phyloP scores from a whole-genome alignment of 2,888 invertebrate genomes.

The Chloromyia formosa region DNA sequence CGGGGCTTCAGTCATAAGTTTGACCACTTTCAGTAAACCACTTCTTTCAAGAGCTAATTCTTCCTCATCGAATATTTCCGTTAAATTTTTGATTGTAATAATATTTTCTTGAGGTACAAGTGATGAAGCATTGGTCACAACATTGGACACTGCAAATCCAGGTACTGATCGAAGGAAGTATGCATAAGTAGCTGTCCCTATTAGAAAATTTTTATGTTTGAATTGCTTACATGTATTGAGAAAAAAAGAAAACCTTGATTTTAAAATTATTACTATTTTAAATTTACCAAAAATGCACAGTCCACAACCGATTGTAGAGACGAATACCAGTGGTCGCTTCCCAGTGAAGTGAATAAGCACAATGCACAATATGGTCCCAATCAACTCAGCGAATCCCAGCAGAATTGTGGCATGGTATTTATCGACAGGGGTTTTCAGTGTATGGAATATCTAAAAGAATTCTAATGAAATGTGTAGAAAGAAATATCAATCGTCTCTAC shows the following conservation, averaged over 20 bases:
- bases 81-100: slow-evolving; percentile 60
- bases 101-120: slow-evolving; percentile 58
- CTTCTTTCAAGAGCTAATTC: slow-evolving; percentile 52
- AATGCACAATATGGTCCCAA: slow-evolving; percentile 74
- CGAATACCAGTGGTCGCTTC: slow-evolving; percentile 73
- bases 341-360: slow-evolving; percentile 76
- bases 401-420: slow-evolving; percentile 79
- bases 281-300: slow-evolving; percentile 69
- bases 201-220: slow-evolving; percentile 5
- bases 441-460: slow-evolving; percentile 70
- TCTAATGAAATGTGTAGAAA: neutral
- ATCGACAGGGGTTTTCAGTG: slow-evolving; percentile 76
- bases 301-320: slow-evolving; percentile 74
- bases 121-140: slow-evolving; percentile 61
- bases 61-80: slow-evolving; percentile 59
- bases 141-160: slow-evolving; percentile 61
- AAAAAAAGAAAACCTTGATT: too few species aligned
- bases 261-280: neutral
- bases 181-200: slow-evolving; percentile 60
- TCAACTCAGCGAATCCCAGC: slow-evolving; percentile 74
- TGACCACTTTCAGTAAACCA: slow-evolving; percentile 26
- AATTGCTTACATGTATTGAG: neutral
- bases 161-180: slow-evolving; percentile 61
- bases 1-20: neutral
- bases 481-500: slow-evolving; percentile 48